Evolutionary conservation across 2,113 vertebrate genomes (phyloP).

Genomic region (Neodontobutis hainanensis): DNA sequence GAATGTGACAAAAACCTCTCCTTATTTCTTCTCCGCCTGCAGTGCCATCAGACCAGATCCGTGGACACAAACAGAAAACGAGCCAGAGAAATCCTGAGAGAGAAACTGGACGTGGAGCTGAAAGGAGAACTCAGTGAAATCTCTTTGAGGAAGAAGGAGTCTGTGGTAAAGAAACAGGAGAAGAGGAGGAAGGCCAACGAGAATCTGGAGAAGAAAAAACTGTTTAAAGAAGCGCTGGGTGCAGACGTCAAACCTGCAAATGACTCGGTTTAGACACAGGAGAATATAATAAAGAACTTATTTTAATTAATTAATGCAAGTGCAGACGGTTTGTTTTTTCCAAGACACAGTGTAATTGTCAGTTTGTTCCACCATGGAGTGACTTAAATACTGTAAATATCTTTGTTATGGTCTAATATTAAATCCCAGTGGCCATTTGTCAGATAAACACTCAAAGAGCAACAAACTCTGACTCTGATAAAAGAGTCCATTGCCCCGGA

Average conservation of each 20-base stretch:
- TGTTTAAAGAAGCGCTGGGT: conserved; percentile 79
- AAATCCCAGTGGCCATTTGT: too few species aligned
- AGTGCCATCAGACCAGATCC: conserved; percentile 98
- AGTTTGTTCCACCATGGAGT: too few species aligned
- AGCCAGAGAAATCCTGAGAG: conserved; percentile 87
- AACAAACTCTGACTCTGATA: too few species aligned
- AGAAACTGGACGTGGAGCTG: conserved; percentile 87
- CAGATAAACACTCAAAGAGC: too few species aligned
- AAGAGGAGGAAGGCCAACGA: conserved; percentile 85
- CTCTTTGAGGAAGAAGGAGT: conserved; percentile 77
- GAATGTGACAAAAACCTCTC: not conserved
- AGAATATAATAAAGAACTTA: too few species aligned
- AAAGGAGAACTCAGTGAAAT: conserved; percentile 88
- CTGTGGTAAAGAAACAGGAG: conserved; percentile 83
- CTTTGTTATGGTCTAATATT: too few species aligned
- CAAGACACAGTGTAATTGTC: too few species aligned
- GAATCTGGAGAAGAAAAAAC: conserved; percentile 86
- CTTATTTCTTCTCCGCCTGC: conserved; percentile 22
- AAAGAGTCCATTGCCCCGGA: too few species aligned
- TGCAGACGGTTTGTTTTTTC: too few species aligned
- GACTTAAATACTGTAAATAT: too few species aligned
- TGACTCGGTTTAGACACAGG: conserved; percentile 11
- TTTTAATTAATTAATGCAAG: too few species aligned
- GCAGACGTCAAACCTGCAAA: conserved; percentile 48
- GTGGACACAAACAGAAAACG: conserved; percentile 87